A percentile compares a stretch with the other conserved stretches of the same genome.
Conservation (phyloP, 2,113 vertebrate genomes). For the Halcyon senegalensis region DNA sequence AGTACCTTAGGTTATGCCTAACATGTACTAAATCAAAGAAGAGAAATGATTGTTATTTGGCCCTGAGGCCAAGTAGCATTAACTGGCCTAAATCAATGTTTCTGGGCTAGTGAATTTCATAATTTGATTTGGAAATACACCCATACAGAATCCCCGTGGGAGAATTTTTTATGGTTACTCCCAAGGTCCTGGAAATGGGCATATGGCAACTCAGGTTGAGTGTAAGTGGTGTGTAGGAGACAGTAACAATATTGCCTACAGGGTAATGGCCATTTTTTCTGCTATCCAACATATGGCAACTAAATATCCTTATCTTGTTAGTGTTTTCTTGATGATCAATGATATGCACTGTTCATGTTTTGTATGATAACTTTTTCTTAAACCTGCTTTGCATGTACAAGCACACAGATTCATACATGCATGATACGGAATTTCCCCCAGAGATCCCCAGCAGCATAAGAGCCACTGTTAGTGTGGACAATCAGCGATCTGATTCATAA, state of each 20-base stretch:
- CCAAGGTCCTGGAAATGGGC: neutral
- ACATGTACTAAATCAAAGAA: neutral
- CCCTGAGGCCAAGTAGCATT: neutral
- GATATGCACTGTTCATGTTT: neutral
- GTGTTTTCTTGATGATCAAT: neutral
- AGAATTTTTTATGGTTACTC: neutral
- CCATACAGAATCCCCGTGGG: neutral
- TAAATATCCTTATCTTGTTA: neutral
- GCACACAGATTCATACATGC: neutral
- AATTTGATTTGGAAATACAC: neutral
- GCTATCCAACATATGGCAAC: neutral
- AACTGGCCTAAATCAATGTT: neutral
- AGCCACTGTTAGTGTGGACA: neutral
- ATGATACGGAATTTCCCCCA: neutral
- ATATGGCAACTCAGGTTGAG: neutral
- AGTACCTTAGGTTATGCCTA: neutral
- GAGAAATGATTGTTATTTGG: neutral
- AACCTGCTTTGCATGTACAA: neutral
- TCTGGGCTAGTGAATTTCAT: neutral
- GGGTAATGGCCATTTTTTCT: neutral
- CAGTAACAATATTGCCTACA: neutral
- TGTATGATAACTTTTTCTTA: neutral
- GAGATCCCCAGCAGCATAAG: neutral
- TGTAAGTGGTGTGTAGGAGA: neutral
- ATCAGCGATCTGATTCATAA: neutral